Conservation (phyloP, 2,888 invertebrate genomes). For the Diaphora mendica region DNA sequence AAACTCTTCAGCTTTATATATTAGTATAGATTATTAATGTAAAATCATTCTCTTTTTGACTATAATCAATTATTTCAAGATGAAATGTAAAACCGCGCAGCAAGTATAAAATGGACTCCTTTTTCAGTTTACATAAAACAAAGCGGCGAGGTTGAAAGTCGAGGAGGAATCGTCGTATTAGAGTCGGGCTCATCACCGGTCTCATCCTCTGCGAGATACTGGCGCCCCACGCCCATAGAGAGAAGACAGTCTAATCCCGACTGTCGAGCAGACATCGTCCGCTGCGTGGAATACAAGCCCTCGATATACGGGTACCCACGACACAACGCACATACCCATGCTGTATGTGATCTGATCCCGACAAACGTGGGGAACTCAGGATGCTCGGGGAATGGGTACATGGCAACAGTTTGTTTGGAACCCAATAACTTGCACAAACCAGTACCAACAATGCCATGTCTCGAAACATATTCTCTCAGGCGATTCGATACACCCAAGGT, state of each 20-base stretch:
- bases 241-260: constrained; percentile 73
- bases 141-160: constrained; percentile 88
- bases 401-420: constrained; percentile 86
- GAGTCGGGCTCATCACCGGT: constrained; percentile 73
- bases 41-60: background rate
- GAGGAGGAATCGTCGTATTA: constrained; percentile 79
- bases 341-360: constrained; percentile 77
- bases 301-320: constrained; percentile 64
- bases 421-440: constrained; percentile 74
- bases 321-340: constrained; percentile 63
- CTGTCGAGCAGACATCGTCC: constrained; percentile 81
- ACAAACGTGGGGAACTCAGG: constrained; percentile 47
- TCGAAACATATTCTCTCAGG: constrained; percentile 68
- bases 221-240: constrained; percentile 74
- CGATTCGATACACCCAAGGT: constrained; percentile 68
- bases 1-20: too few relatives aligned
- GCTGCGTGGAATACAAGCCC: constrained; percentile 80
- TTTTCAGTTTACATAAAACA: constrained; percentile 86
- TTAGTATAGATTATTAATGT: too few relatives aligned
- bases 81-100: background rate
- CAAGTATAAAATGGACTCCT: background rate
- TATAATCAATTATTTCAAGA: background rate
- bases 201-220: constrained; percentile 73
- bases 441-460: constrained; percentile 43
- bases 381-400: constrained; percentile 51